Base-by-base conservation (phyloP, 2,113 vertebrate genomes). In the Cynoglossus semilaevis region DNA sequence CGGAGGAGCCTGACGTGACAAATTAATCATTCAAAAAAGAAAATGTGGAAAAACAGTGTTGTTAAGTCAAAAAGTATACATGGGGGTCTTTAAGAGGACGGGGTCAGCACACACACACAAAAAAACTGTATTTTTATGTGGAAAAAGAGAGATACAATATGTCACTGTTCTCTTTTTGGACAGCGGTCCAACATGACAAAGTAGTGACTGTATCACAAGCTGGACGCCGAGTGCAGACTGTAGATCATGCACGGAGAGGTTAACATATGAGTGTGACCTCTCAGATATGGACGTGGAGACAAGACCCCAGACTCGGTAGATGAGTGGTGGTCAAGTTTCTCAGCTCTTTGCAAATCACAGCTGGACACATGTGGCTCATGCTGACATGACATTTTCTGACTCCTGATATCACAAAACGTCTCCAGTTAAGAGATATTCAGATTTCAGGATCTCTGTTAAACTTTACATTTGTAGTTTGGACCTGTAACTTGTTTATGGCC, bases 221-320 rank as follows among this genome's bases (percentile, higher is more conserved):
- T 40, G 36, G 37, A 17, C 38, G 2, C 14, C 37, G 36, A 44
- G 44, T 9, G 4, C 13, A 36, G 8, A 48, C 47, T 52, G 15
- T 66, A 29, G 15, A 56, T 55, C 46, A 41, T 43, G 19, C 15
- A 51, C 16, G 15, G 15, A 52, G 46, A 36, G 19, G 17, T 49
- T 63, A 19, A 64, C 42, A 66, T n/a, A 61, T 72, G 18, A 64
- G 56, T 18, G 50, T 68, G 22, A 58, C 55, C 66, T 34, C 53
- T 38, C 14, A 2, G 15, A 70, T 34, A 50, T 62, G 4, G 16
- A 57, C 47, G 45, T 47, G 52, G 37, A 60, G 17, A 36, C 8
- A 63, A 37, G 40, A 44, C 47, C 55, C 18, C 34, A 58, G 43
- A 62, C 66, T 50, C 38, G 40, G 10, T 55, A 45, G 9, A 50